Conservation (phyloP, 2,113 vertebrate species). For the Cyphomyrus plagiostoma region DNA sequence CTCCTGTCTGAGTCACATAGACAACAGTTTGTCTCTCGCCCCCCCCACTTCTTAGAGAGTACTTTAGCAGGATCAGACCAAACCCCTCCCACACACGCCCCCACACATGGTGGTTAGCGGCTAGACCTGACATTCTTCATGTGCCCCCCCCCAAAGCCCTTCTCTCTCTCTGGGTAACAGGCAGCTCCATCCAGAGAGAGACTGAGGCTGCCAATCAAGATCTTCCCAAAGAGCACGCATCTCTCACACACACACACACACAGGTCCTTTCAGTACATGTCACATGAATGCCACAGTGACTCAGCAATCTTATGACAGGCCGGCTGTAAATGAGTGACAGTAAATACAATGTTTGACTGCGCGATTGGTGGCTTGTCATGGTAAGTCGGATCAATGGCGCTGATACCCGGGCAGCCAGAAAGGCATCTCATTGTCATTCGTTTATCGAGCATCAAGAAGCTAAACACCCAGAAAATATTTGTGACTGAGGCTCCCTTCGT, state of each 20-base stretch:
- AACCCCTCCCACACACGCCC: conserved; percentile 56
- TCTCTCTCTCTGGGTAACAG: conserved; percentile 4
- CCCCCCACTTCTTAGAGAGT: conserved; percentile 25
- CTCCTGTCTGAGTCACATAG: neutral
- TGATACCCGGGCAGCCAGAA: neutral
- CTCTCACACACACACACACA: neutral
- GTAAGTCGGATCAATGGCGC: neutral
- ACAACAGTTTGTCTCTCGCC: neutral
- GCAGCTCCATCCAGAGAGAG: neutral
- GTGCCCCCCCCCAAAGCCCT: conserved; percentile 22
- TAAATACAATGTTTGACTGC: neutral
- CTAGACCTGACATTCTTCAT: conserved; percentile 46
- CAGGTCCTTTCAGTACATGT: neutral
- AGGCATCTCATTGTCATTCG: neutral
- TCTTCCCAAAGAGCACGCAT: neutral
- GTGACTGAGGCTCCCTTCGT: neutral
- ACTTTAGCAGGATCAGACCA: conserved; percentile 51
- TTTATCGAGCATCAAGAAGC: neutral
- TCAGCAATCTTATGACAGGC: neutral
- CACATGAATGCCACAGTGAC: neutral
- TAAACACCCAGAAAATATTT: neutral
- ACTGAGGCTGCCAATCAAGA: neutral
- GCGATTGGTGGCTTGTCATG: neutral
- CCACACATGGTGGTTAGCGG: conserved; percentile 54
- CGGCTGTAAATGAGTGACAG: neutral